Evolutionary conservation across 2,797 vertebrate genomes (phyloP).

Genomic region (Rhyacichthys aspro): DNA sequence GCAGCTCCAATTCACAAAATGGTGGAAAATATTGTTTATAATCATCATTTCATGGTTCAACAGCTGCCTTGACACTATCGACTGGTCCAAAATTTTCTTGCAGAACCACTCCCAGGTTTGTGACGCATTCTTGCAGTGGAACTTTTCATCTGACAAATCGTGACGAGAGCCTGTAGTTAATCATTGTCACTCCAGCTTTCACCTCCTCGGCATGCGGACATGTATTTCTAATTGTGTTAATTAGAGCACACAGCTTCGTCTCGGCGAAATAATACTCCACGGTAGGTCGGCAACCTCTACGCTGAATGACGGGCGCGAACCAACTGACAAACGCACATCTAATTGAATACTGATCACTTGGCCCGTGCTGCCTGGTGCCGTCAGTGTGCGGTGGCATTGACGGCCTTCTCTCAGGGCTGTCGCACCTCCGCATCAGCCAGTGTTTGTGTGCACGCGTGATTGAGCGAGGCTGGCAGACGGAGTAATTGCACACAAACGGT

Average conservation of each 20-base stretch:
- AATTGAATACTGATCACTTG: slow-evolving; percentile 46
- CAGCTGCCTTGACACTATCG: not conserved
- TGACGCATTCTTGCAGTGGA: no score
- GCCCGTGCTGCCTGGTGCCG: slow-evolving; percentile 17
- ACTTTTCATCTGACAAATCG: not conserved
- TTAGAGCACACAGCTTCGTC: slow-evolving; percentile 36
- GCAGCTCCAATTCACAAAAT: not conserved
- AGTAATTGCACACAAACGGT: slow-evolving; percentile 48
- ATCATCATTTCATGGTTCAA: slow-evolving; percentile 8
- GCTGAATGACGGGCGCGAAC: slow-evolving; percentile 35
- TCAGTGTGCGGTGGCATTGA: slow-evolving; percentile 38
- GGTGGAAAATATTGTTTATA: not conserved
- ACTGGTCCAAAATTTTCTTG: no score
- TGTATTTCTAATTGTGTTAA: slow-evolving; percentile 36
- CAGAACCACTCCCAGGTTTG: no score
- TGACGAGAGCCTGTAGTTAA: not conserved
- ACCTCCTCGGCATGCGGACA: slow-evolving; percentile 10
- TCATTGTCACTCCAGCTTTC: not conserved
- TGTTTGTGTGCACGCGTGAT: slow-evolving; percentile 14
- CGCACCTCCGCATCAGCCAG: slow-evolving; percentile 25
- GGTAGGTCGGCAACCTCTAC: slow-evolving; percentile 15
- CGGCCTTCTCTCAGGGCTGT: slow-evolving; percentile 41
- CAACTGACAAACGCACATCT: slow-evolving; percentile 36
- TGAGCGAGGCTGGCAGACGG: slow-evolving; percentile 18
- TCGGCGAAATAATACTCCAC: slow-evolving; percentile 20